Conservation (phyloP, 2,797 vertebrate genomes). For the Myotis planiceps region DNA sequence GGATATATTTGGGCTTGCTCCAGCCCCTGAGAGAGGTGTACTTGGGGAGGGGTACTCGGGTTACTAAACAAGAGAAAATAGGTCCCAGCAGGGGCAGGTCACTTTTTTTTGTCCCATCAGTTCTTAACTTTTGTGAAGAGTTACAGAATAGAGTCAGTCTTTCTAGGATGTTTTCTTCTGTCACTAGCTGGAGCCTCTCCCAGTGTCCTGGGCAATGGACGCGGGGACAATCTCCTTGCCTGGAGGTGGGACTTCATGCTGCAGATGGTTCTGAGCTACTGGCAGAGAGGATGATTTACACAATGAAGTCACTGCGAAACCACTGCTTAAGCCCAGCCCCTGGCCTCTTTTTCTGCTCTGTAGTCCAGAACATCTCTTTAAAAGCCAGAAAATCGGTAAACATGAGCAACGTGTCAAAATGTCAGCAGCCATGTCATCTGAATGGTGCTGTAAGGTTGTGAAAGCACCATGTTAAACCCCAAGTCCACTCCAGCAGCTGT, state of each 20-base stretch:
- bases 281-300: neutral
- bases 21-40: neutral
- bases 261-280: neutral
- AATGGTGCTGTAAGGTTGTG: neutral
- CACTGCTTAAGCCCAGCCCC: neutral
- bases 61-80: neutral
- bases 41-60: neutral
- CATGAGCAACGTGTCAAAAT: neutral
- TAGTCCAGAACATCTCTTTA: neutral
- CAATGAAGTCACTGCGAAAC: neutral
- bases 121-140: neutral
- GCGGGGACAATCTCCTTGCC: neutral
- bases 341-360: neutral
- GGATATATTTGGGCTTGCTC: neutral
- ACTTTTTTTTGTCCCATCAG: neutral
- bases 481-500: neutral
- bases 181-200: neutral
- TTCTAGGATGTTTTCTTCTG: neutral
- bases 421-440: neutral
- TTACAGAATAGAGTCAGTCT: neutral
- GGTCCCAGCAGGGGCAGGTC: neutral
- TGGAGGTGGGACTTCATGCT: neutral
- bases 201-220: neutral
- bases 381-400: neutral
- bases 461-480: neutral